Evolutionary conservation across 2,797 vertebrate genomes (phyloP), one percentile per base, ranked within the genome.

Genomic region (Sebastolobus alascanus): DNA sequence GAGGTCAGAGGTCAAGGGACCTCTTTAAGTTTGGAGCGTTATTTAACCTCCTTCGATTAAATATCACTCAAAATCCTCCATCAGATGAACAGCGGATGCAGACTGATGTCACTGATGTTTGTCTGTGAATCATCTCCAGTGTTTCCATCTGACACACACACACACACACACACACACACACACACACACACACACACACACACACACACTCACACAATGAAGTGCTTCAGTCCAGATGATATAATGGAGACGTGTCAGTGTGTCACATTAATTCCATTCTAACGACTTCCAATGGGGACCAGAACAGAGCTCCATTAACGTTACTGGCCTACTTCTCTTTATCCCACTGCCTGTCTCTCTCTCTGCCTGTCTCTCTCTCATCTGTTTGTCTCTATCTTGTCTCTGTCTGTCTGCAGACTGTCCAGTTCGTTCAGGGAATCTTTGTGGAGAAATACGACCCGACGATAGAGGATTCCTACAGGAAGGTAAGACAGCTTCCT

Each of bases 401-500:
- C 52, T 25, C 35, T 84, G 56, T 66, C 37, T 64, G 6, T 86
- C 52, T 82, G 12, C 88, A 94, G 93, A 93, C 93, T 56, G 98
- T 99, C 93, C 98, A 99, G 93, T 99, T 99, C 94, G 98, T 99
- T 94, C 98, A 99, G 97, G 98, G 98, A 92, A 99, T 99, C 96
- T 99, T 99, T 94, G 98, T 99, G 95, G 98, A 99, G 96, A 99
- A 99, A 92, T 99, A 99, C 81, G 98, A 99, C 94, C 98, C 98
- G 65, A 99, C 98, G 94, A 99, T 99, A 98, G 98, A 99, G 96
- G 98, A 99, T 92, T 99, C 98, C 79, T 99, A 99, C 93, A 98
- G 98, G 96, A 99, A 99, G 98, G 98, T 99, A 54, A 90, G 90
- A 77, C 64, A 2, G 35, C 25, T 4, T 14, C 52, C 69, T 1